Base-by-base conservation (phyloP, 37 sponge, comb jelly and placozoan genomes). In the Corticium candelabrum region DNA sequence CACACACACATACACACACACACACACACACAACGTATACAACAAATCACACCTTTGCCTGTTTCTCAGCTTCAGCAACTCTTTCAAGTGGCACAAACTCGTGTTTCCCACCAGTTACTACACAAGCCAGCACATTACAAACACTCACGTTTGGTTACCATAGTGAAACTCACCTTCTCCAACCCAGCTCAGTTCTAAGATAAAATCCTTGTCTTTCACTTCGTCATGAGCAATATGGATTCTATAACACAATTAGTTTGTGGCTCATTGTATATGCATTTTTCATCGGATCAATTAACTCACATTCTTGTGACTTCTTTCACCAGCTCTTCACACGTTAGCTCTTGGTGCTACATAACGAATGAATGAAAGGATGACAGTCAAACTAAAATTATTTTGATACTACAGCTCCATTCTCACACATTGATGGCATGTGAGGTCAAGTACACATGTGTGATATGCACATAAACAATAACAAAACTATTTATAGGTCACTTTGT, bases 121-220 rank as follows among this genome's bases (percentile, higher is more conserved):
- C 29, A 75, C 38, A 35, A 4, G 68, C 7, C 3, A 68, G 41
- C 15, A 76, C 4, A 62, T 77, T 56, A 41, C 30, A 11, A 5
- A 2, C 29, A 1, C 29, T 1, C 75, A 74, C 38, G 31, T 50
- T 50, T 50, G 21, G 11, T 50, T 50, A 27, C 21, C 21, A 27
- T 50, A 21, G 62, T 21, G 62, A 29, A 39, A 27, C 30, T 69
- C 50, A 40, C 75, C 75, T 81, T 91, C 91, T 37, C 99, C 92
- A 34, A 97, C 92, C 99, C 99, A 97, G 70, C 99, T 94, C 39
- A 97, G 70, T 79, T 97, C 99, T 41, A 97, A 68, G 40, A 87
- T 89, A 86, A 94, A 97, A 15, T 79, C 85, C 77, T 94, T 97
- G 89, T 97, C 99, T 67, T 97, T 97, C 37, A 94, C 88, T 68